Evolutionary conservation across 2,797 vertebrate species (phyloP).

Genomic region (Amniataba percoides): DNA sequence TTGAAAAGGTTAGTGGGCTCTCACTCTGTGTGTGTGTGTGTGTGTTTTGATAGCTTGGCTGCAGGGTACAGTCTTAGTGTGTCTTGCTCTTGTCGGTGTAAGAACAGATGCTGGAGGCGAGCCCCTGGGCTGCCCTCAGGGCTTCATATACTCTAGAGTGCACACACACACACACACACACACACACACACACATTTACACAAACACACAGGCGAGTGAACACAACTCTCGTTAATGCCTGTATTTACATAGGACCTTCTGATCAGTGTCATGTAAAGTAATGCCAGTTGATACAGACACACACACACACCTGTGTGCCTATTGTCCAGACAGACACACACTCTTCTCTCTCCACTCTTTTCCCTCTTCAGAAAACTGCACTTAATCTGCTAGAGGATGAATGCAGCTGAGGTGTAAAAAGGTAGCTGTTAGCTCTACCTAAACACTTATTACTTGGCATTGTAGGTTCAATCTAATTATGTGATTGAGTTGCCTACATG

Average conservation of each 20-base stretch:
- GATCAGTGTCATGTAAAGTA: slow-evolving; percentile 66
- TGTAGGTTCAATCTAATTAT: slow-evolving; percentile 90
- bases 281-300: slow-evolving; percentile 43
- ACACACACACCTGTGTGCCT: slow-evolving; percentile 23
- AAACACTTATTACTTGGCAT: slow-evolving; percentile 91
- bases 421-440: slow-evolving; percentile 90
- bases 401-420: slow-evolving; percentile 76
- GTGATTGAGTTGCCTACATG: slow-evolving; percentile 85
- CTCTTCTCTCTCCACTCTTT: slow-evolving; percentile 33
- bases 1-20: slow-evolving; percentile 72
- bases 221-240: slow-evolving; percentile 55
- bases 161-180: slow-evolving; percentile 6
- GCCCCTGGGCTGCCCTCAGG: slow-evolving; percentile 84
- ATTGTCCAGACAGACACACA: slow-evolving; percentile 26
- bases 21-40: slow-evolving; percentile 28
- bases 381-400: slow-evolving; percentile 61
- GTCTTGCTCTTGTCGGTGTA: slow-evolving; percentile 84
- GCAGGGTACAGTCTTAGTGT: slow-evolving; percentile 77
- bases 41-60: slow-evolving; percentile 68
- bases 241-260: slow-evolving; percentile 77
- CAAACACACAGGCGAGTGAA: slow-evolving; percentile 34
- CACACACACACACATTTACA: slow-evolving; percentile 15
- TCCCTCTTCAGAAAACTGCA: slow-evolving; percentile 46
- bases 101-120: slow-evolving; percentile 84
- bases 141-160: slow-evolving; percentile 75